Base-by-base conservation (phyloP, 2,113 vertebrate genomes). In the Scatophagus argus region DNA sequence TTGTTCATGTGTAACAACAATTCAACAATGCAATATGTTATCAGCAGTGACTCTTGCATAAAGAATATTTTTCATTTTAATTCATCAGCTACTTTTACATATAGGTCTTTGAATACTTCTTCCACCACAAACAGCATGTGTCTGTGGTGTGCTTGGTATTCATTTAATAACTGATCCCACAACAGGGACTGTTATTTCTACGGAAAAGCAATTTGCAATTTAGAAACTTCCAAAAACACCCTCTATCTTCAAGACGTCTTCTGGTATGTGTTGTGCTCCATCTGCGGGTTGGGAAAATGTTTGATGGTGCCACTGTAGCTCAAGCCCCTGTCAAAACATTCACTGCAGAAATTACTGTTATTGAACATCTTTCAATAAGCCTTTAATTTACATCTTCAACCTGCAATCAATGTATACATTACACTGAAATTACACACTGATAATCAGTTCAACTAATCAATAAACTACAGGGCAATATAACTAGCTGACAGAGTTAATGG, bases 401-500 rank as follows among this genome's bases (percentile, higher is more conserved):
- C 56, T 41, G 38, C 47, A 3, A 70, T 89, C 81, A 82, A 77
- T 84, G 38, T 5, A 21, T 39, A 55, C 84, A 71, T 52, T 61
- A 65, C 47, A 58, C 25, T 52, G 63, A 81, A 84, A 85, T 78
- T 31, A 69, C 75, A 82, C 52, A 71, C 21, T 43, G 27, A 89
- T 79, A 78, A 82, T 47, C 58, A 54, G 54, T 5, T 73, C 39
- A 4, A n/a, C 67, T 46, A 65, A 74, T 90, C 86, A 83, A 88
- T 90, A 60, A 16, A 13, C 49, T 3, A 17, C 27, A 32, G 31
- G 21, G 32, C 61, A 61, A 60, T 79, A 71, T 70, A 78, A 6
- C 27, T 17, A 39, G n/a, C 36, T 38, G 49, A 58, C 6, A 49
- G 10, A 44, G 60, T 11, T 38, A 2, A 32, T 25, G 25, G 19